A percentile compares a stretch with the other conserved stretches of the same genome.
Evolutionary conservation across 2,797 vertebrate species (phyloP).

Genomic region (Paguma larvata): DNA sequence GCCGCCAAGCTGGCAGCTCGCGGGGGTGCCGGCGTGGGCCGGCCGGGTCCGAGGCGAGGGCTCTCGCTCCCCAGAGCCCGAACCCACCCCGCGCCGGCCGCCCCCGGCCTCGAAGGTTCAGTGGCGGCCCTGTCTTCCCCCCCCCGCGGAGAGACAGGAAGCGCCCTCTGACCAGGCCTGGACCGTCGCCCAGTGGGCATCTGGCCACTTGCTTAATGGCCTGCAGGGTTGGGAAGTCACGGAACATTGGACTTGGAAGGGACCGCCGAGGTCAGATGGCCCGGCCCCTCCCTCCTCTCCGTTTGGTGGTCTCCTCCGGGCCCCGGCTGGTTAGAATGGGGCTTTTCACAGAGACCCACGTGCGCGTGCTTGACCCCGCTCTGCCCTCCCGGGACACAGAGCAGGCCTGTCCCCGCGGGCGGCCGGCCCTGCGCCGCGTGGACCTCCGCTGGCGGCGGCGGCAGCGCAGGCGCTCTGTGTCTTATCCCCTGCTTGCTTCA

Average conservation of each 20-base stretch:
- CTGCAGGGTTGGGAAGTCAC: slow-evolving; percentile 11
- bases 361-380: neutral
- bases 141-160: neutral
- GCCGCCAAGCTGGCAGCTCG: neutral
- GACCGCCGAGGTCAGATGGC: slow-evolving; percentile 36
- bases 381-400: neutral
- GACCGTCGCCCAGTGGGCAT: slow-evolving; percentile 64
- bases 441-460: neutral
- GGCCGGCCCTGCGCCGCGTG: accelerated
- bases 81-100: neutral
- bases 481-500: neutral
- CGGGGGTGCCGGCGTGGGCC: accelerated
- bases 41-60: neutral
- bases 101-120: neutral
- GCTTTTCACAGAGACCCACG: neutral
- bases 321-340: neutral
- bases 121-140: neutral
- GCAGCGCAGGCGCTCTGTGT: neutral
- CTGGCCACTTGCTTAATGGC: slow-evolving; percentile 57
- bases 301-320: neutral
- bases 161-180: slow-evolving; percentile 69
- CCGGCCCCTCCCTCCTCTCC: neutral
- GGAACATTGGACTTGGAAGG: slow-evolving; percentile 41
- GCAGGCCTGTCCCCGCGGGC: neutral
- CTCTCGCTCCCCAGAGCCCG: neutral